These are phyloP conservation scores for Motacilla tschutschensis DNA, from an alignment of 2,113 vertebrate genomes.

Conservation along the genomic window DNA sequence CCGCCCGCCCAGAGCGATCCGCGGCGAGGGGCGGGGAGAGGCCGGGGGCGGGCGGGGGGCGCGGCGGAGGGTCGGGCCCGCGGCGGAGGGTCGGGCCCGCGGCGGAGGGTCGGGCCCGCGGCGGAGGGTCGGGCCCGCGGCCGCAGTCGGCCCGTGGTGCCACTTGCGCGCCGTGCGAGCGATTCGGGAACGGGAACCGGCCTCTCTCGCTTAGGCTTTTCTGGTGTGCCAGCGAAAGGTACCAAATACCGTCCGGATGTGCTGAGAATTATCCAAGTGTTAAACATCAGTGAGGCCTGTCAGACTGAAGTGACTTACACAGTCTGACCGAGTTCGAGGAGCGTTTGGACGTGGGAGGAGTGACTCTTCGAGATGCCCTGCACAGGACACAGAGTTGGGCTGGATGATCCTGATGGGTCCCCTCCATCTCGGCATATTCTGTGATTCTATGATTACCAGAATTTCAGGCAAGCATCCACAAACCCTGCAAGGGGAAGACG, in stretches of 20 bases:
- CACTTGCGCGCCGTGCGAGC: accelerated
- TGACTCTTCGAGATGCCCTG: background rate
- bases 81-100: background rate
- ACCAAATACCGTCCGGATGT: accelerated
- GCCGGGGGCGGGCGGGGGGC: background rate
- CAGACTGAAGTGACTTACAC: background rate
- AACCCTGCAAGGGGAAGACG: background rate
- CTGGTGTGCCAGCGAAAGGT: accelerated
- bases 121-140: background rate
- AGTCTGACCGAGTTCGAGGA: background rate
- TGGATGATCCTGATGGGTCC: background rate
- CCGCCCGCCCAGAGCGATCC: too few species aligned
- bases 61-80: background rate
- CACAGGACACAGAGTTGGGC: too few species aligned
- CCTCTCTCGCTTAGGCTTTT: accelerated
- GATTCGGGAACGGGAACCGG: accelerated
- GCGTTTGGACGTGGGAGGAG: background rate
- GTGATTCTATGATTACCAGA: background rate
- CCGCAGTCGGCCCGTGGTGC: too few species aligned
- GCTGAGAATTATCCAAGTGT: accelerated
- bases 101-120: background rate
- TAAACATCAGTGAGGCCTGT: background rate
- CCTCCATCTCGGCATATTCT: background rate
- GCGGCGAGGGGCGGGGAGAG: too few species aligned
- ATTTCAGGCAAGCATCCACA: background rate